These are phyloP conservation scores for Rhamnusium bicolor DNA, from an alignment of 2,888 invertebrate species.

Conservation along the genomic window DNA sequence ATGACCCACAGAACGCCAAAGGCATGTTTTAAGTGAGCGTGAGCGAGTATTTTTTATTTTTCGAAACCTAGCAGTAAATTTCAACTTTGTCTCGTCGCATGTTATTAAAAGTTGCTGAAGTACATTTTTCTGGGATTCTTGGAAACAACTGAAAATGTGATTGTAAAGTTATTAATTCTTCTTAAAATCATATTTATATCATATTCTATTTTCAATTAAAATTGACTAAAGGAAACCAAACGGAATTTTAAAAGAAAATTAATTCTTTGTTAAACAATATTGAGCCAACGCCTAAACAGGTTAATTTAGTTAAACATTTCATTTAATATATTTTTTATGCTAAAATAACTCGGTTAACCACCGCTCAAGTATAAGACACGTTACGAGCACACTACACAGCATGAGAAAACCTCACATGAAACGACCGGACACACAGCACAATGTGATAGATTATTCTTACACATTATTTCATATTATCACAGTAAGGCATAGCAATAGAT, in stretches of 20 bases:
- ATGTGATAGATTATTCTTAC: no score
- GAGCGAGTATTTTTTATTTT: neutral
- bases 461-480: no score
- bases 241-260: neutral
- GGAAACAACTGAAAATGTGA: neutral
- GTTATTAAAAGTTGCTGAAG: neutral
- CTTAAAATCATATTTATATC: neutral
- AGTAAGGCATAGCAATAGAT: no score
- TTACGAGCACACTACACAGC: no score
- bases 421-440: no score
- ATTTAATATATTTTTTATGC: no score
- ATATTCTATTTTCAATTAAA: neutral
- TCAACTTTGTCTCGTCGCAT: neutral
- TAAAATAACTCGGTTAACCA: no score
- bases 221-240: no score
- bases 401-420: no score
- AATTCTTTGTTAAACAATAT: neutral
- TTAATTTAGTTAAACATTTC: no score
- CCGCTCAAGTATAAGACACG: no score
- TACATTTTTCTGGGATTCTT: neutral
- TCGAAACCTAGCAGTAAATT: neutral
- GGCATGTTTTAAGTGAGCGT: neutral
- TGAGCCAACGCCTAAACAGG: neutral
- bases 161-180: neutral
- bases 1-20: neutral